Base-by-base conservation (phyloP, 1,140 invertebrate species). In the Babylonia areolata region DNA sequence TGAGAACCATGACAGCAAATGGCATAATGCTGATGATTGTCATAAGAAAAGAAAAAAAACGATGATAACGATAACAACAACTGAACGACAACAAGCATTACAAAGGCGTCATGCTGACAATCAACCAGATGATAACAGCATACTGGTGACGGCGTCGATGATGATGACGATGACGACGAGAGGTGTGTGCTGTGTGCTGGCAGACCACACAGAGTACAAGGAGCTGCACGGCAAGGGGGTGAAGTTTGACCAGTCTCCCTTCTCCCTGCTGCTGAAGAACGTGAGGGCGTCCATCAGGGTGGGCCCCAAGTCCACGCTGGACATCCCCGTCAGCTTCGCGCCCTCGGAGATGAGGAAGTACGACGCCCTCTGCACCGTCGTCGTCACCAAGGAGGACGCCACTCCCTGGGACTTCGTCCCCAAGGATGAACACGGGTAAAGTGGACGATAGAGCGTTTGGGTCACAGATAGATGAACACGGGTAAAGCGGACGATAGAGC, bases 241-340 rank as follows among this genome's bases (percentile, higher is more conserved):
- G 12, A 64, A 64, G 28, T 64, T 64, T n/a, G 58, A 64, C 0
- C 15, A 64, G 58, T 64, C 58, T 23, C 88, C 93, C 28, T 94
- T 94, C 90, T 92, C 90, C 81, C 86, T 94, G 46, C 87, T 94
- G 37, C 87, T 94, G 58, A 94, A 92, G 86, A 90, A 93, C 75
- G 39, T n/a, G 33, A 91, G 90, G 51, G 85, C 42, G 33, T 81
- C 86, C 23, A 87, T 94, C 42, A 87, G 90, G 35, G 89, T 95
- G 28, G 92, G 92, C 15, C 93, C 94, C 12, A 94, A 94, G 85
- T 92, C 91, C 28, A 92, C 92, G 15, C 86, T 95, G 39, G 93
- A 94, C 85, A 94, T 95, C 84, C 94, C 94, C 75, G 89, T 95
- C 37, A 92, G 92, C 78, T 95, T 94, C 90, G 91, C 92, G 51